Percentiles rank a stretch among this genome's conserved stretches.
These are phyloP conservation scores for Phrynocephalus versicolor DNA, from an alignment of 2,113 vertebrate species.

Conservation along the genomic window DNA sequence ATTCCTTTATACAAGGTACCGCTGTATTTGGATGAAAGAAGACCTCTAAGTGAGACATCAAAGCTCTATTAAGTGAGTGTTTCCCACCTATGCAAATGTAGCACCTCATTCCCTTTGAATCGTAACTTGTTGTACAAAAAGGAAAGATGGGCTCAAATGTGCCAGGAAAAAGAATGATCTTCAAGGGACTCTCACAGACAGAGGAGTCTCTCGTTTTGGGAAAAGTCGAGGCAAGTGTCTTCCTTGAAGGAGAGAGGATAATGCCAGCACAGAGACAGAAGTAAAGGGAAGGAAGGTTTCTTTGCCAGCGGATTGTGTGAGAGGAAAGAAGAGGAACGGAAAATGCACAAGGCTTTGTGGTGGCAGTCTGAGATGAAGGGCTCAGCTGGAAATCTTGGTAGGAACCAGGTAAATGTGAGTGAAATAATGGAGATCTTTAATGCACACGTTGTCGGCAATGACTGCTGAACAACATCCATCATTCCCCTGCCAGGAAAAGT, in stretches of 20 bases:
- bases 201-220: not conserved
- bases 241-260: not conserved
- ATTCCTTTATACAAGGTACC: too few species aligned
- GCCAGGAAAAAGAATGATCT: not conserved
- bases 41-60: not conserved
- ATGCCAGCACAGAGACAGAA: rapidly evolving
- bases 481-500: conserved; percentile 10
- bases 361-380: not conserved
- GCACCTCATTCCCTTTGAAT: not conserved
- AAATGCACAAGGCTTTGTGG: conserved; percentile 17
- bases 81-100: not conserved
- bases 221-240: rapidly evolving
- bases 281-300: rapidly evolving
- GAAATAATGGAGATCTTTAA: conserved; percentile 31
- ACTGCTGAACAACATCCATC: conserved; percentile 8
- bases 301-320: not conserved
- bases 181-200: not conserved
- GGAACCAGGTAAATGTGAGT: conserved; percentile 34
- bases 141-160: not conserved
- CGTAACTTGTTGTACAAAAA: not conserved
- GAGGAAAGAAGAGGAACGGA: not conserved
- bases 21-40: not conserved
- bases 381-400: not conserved
- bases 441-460: not conserved
- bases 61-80: not conserved